Base-by-base conservation (phyloP, 1,140 invertebrate species). In the Cecropterus lyciades region DNA sequence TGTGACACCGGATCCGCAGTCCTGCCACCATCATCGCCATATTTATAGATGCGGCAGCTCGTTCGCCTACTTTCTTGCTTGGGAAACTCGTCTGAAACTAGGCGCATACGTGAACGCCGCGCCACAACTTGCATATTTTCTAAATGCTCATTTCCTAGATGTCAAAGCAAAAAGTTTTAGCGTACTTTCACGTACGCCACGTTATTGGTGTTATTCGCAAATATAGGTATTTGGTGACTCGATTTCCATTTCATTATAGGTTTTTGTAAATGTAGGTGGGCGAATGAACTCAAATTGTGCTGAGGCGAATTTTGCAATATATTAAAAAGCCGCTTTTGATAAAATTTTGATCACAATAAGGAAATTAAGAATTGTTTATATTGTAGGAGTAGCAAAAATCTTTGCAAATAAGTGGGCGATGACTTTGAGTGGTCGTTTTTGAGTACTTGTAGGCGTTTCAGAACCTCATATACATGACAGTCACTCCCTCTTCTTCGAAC, bases 21-120 rank as follows among this genome's bases (percentile, higher is more conserved):
- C 45, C 30, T 62, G 45, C 40, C 62, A 57, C 65, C 45, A 60
- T 56, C 37, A 56, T 65, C 60, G 51, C 49, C 43, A 67, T 49
- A 67, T 67, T 70, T 70, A 66, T 65, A 65, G 49, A 65, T 16
- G 30, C 45, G 45, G 51, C 45, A 45, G 55, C 72, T 75, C 14
- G 77, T 71, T 85, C 70, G 75, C 80, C 85, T 82, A 87, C 84
- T 86, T 89, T 89, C 82, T 62, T 78, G 76, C 71, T 71, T 80
- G 77, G 80, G 79, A 82, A 87, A 85, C 84, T 80, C 67, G 80
- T 84, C 77, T 75, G 57, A 68, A 84, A 78, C 73, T 85, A 82
- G 79, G 82, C 69, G 69, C 69, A 65, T 75, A 70, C 59, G 63
- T 74, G 72, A 80, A 77, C 68, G 69, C 67, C 65, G 72, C 57